These are phyloP conservation scores for Theretra japonica DNA, from an alignment of 2,888 invertebrate genomes.

Conservation along the genomic window DNA sequence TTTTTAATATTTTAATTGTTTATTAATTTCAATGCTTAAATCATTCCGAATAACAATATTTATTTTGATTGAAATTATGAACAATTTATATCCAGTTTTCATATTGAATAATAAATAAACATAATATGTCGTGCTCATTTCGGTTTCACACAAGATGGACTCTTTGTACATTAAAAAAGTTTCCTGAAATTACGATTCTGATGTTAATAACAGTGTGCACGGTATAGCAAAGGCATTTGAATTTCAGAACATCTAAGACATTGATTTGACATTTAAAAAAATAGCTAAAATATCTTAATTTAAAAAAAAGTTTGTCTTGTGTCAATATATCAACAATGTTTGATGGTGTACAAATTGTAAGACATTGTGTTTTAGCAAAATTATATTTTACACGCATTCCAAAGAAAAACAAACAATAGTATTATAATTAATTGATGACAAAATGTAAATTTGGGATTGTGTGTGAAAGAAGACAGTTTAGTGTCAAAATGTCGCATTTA, in stretches of 20 bases:
- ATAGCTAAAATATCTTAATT: too few relatives aligned
- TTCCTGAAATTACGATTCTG: too few relatives aligned
- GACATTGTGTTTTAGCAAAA: too few relatives aligned
- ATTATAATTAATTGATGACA: background rate
- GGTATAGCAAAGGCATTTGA: too few relatives aligned
- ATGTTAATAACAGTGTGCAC: too few relatives aligned
- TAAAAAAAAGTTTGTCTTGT: too few relatives aligned
- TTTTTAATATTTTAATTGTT: slow-evolving; percentile 24
- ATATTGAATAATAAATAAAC: background rate
- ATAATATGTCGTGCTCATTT: background rate
- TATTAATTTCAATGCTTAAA: background rate
- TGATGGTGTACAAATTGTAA: too few relatives aligned
- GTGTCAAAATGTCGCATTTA: slow-evolving; percentile 39
- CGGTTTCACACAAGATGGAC: background rate
- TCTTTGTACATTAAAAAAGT: background rate
- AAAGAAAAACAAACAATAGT: background rate
- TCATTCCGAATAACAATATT: background rate
- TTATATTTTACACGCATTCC: too few relatives aligned
- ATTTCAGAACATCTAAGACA: too few relatives aligned
- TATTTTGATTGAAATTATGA: too few relatives aligned
- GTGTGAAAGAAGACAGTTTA: slow-evolving; percentile 42
- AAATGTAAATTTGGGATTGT: slow-evolving; percentile 14
- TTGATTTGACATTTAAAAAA: too few relatives aligned
- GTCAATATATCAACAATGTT: too few relatives aligned
- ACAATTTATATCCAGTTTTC: background rate